Conservation (phyloP, 1,140 invertebrate species). For the Pseudomyrmex pallidus region DNA sequence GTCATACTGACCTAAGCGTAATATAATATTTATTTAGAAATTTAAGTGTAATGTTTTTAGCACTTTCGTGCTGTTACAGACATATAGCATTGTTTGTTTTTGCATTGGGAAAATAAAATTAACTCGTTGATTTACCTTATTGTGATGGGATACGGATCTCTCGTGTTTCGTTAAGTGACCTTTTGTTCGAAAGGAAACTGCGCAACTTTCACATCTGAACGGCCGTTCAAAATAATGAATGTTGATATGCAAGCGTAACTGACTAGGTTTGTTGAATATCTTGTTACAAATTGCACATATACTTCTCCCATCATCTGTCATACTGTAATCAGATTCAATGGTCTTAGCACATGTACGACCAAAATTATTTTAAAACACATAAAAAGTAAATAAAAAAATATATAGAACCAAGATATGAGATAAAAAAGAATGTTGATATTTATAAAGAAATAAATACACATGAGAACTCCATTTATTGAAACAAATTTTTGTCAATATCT, state of each 20-base stretch:
- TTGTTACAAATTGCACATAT: conserved; percentile 96
- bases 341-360: conserved; percentile 60
- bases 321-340: conserved; percentile 76
- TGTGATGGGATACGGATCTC: conserved; percentile 94
- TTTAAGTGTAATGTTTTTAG: conserved; percentile 4
- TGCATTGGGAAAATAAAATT: neutral
- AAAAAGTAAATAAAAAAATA: neutral
- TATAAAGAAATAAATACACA: too few species aligned
- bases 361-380: neutral
- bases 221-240: conserved; percentile 98
- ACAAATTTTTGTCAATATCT: too few species aligned
- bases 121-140: conserved; percentile 89
- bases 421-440: neutral
- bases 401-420: neutral
- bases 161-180: conserved; percentile 97
- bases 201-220: conserved; percentile 95
- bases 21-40: too few species aligned
- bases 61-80: neutral
- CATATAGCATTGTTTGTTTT: neutral
- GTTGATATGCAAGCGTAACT: conserved; percentile 96
- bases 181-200: conserved; percentile 95
- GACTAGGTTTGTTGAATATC: conserved; percentile 95
- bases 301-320: conserved; percentile 91
- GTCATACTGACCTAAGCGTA: conserved; percentile 89
- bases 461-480: too few species aligned